Conservation (phyloP, 2,797 vertebrate species). For the Girardinus metallicus region DNA sequence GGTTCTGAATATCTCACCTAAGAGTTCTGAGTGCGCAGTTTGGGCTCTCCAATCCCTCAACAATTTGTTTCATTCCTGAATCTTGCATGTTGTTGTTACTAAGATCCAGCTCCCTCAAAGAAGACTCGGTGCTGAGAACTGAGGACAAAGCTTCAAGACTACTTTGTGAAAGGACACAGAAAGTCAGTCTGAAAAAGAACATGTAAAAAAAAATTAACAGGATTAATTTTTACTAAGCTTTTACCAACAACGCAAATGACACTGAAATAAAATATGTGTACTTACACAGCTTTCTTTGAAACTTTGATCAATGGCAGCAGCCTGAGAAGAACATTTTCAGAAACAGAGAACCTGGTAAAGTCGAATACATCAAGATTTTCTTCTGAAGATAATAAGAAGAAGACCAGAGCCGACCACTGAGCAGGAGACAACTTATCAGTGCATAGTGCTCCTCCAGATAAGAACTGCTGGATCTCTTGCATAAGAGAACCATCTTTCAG, state of each 20-base stretch:
- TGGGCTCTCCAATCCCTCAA: slow-evolving; percentile 2
- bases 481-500: slow-evolving; percentile 2
- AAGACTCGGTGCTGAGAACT: neutral
- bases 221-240: neutral
- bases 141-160: slow-evolving; percentile 1
- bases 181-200: slow-evolving; percentile 12
- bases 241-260: too few species aligned
- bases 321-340: neutral
- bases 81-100: slow-evolving; percentile 12
- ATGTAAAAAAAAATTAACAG: neutral
- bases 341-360: neutral
- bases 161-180: slow-evolving; percentile 13
- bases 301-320: neutral
- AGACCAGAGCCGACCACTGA: slow-evolving; percentile 23
- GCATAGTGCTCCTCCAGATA: neutral
- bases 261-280: neutral
- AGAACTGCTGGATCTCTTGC: slow-evolving; percentile 3
- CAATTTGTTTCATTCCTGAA: neutral
- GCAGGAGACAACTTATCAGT: slow-evolving; percentile 8
- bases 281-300: neutral
- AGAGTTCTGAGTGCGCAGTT: slow-evolving; percentile 1
- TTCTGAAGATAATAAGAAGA: slow-evolving; percentile 16
- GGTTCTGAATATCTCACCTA: slow-evolving; percentile 1
- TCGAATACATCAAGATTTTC: slow-evolving; percentile 3
- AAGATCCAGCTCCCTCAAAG: slow-evolving; percentile 5